These are phyloP conservation scores for Phthorimaea operculella DNA, from an alignment of 1,140 invertebrate genomes.

Conservation along the genomic window DNA sequence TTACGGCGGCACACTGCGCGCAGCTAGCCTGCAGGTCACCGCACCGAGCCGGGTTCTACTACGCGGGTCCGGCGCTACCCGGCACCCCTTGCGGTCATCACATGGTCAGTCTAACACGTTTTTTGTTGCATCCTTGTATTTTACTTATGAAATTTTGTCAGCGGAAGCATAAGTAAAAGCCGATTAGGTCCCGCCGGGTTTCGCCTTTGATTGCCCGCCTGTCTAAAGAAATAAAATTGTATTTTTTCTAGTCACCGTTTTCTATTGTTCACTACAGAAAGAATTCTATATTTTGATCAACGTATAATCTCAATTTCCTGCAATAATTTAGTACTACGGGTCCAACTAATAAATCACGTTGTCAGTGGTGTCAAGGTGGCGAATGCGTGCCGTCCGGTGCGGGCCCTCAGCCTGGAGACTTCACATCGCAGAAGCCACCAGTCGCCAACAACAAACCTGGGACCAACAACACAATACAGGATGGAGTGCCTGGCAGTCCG, in stretches of 20 bases:
- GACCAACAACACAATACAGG: constrained; percentile 30
- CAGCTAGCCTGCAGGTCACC: constrained; percentile 78
- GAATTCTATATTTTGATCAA: too few relatives aligned
- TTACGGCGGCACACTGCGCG: constrained; percentile 69
- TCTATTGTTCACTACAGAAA: too few relatives aligned
- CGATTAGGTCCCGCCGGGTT: too few relatives aligned
- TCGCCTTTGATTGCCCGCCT: too few relatives aligned
- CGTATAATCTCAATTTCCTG: too few relatives aligned
- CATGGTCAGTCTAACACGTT: constrained; percentile 58
- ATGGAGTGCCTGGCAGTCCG: constrained; percentile 74
- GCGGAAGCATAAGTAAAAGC: too few relatives aligned
- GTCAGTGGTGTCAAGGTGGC: constrained; percentile 75
- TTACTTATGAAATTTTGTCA: too few relatives aligned
- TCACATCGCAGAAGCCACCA: not conserved
- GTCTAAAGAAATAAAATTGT: too few relatives aligned
- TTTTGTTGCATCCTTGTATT: not conserved
- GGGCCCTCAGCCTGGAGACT: constrained; percentile 14
- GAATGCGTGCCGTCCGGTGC: constrained; percentile 63
- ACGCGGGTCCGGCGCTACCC: constrained; percentile 81
- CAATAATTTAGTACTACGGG: not conserved
- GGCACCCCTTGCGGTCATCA: constrained; percentile 77
- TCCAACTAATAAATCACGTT: constrained; percentile 2
- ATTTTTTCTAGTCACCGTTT: too few relatives aligned
- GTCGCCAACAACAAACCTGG: not conserved
- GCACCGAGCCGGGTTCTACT: constrained; percentile 78